Conservation (phyloP, 2,888 invertebrate genomes). For the Perizoma affinitatum region DNA sequence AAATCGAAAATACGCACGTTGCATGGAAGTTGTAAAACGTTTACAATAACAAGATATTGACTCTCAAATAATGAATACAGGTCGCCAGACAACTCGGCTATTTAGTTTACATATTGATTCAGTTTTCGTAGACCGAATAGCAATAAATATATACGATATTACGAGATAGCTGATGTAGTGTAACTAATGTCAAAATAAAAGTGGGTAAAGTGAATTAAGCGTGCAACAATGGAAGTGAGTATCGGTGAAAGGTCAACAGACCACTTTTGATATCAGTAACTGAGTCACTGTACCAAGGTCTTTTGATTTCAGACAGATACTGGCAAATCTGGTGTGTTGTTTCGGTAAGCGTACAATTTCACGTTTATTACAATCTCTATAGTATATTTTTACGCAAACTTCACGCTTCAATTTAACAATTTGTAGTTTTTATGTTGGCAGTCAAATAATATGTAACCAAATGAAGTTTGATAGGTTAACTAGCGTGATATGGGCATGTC, state of each 20-base stretch:
- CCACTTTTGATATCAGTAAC: slow-evolving; percentile 74
- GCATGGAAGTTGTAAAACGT: slow-evolving; percentile 28
- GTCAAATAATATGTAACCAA: too few relatives aligned
- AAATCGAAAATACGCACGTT: slow-evolving; percentile 22
- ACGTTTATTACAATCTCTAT: slow-evolving; percentile 44
- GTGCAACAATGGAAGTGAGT: slow-evolving; percentile 58
- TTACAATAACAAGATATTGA: slow-evolving; percentile 32
- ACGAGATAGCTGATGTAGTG: slow-evolving; percentile 28
- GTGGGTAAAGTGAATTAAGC: slow-evolving; percentile 51
- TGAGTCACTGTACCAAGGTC: slow-evolving; percentile 81
- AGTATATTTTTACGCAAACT: slow-evolving; percentile 17
- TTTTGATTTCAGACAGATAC: slow-evolving; percentile 67
- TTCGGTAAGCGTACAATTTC: slow-evolving; percentile 51
- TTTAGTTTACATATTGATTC: slow-evolving; percentile 24
- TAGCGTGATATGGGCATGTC: too few relatives aligned
- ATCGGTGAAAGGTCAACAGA: slow-evolving; percentile 78
- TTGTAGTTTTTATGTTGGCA: too few relatives aligned
- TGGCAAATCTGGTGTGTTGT: slow-evolving; percentile 45
- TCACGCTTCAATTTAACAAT: neutral
- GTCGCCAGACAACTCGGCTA: slow-evolving; percentile 20
- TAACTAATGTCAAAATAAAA: slow-evolving; percentile 40
- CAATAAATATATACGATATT: slow-evolving; percentile 16
- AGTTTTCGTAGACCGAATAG: slow-evolving; percentile 21
- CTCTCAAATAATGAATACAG: slow-evolving; percentile 32
- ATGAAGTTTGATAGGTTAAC: too few relatives aligned